Percentiles rank a stretch among this genome's conserved stretches.
phyloP scores from a whole-genome alignment of 2,888 invertebrate species.

The Drosophila austrosaltans region DNA sequence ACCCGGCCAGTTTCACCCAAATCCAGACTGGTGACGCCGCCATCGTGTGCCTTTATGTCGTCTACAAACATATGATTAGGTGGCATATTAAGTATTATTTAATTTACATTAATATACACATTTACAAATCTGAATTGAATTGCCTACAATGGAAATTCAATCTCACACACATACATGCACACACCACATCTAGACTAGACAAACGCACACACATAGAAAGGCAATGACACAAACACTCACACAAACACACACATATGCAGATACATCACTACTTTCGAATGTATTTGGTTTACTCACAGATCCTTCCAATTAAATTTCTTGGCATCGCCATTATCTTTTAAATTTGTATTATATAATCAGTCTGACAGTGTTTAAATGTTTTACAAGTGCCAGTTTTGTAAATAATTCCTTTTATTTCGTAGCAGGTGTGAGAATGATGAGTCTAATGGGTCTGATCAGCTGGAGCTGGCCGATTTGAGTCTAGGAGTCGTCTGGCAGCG shows the following conservation, averaged over 20 bases:
- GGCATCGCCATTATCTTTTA: conserved; percentile 82
- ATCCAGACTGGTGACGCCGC: conserved; percentile 83
- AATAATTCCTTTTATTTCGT: conserved; percentile 59
- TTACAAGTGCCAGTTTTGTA: conserved; percentile 26
- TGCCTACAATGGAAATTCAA: conserved; percentile 5
- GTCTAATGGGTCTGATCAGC: conserved; percentile 37
- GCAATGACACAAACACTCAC: conserved; percentile 5
- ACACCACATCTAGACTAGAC: not conserved
- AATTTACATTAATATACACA: not conserved
- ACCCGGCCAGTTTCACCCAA: conserved; percentile 83
- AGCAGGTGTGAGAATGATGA: conserved; percentile 65
- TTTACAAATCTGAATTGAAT: not conserved
- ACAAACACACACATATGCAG: conserved; percentile 12
- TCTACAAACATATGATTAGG: conserved; percentile 60
- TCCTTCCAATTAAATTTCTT: conserved; percentile 83
- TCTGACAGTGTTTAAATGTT: conserved; percentile 12
- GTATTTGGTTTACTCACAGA: conserved; percentile 81
- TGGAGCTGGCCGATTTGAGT: conserved; percentile 53
- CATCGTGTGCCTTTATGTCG: conserved; percentile 83
- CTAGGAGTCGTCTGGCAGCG: conserved; percentile 27
- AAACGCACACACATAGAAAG: conserved; percentile 7
- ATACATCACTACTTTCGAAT: conserved; percentile 33
- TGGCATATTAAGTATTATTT: not conserved
- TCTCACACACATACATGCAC: not conserved
- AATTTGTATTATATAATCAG: conserved; percentile 68